Evolutionary conservation across 2,888 invertebrate genomes (phyloP).

Genomic region (Rotaria magnacalcarata): DNA sequence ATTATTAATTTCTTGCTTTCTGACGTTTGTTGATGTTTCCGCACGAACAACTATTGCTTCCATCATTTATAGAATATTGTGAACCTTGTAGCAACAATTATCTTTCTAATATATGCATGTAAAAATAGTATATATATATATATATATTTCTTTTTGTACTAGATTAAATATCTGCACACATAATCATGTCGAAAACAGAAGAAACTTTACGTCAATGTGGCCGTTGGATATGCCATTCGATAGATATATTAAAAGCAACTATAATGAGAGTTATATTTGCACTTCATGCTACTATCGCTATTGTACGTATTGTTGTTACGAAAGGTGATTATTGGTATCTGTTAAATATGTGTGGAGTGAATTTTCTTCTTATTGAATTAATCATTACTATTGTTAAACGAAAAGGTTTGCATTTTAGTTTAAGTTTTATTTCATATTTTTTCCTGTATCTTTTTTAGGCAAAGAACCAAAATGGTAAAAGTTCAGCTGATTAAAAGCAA

Average conservation of each 20-base stretch:
- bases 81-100: no score
- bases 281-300: constrained; percentile 42
- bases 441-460: background rate
- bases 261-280: constrained; percentile 44
- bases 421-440: background rate
- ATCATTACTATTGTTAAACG: constrained; percentile 42
- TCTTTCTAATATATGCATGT: no score
- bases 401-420: constrained; percentile 32
- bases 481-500: background rate
- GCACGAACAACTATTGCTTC: no score
- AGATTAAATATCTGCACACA: no score
- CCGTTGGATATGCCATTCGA: constrained; percentile 40
- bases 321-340: constrained; percentile 46
- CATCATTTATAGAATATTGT: no score
- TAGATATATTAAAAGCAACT: constrained; percentile 45
- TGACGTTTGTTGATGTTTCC: no score
- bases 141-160: no score
- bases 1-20: no score
- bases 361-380: constrained; percentile 45
- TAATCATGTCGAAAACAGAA: background rate
- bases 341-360: constrained; percentile 42
- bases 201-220: constrained; percentile 37
- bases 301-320: constrained; percentile 39
- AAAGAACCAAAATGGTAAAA: constrained; percentile 46
- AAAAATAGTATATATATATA: no score